Evolutionary conservation across 30 jellyfish, hydroid and myxozoan species (phyloP).

Genomic region (Aurelia sp.): DNA sequence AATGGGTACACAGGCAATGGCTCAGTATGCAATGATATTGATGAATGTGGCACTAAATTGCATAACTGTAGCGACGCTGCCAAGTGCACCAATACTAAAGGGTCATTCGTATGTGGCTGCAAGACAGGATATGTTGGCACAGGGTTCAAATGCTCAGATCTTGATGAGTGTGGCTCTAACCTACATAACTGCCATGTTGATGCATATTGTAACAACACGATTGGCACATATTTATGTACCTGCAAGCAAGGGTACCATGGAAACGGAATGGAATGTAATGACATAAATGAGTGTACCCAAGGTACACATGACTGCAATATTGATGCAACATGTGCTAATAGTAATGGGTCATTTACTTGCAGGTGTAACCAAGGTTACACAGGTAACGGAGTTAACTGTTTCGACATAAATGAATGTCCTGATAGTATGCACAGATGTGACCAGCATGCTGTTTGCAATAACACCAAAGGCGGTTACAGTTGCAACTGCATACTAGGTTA

Average conservation of each 20-base stretch:
- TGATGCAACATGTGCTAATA: slow-evolving; percentile 71
- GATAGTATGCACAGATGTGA: slow-evolving; percentile 5
- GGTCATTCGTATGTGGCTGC: slow-evolving; percentile 68
- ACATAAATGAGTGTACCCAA: slow-evolving; percentile 45
- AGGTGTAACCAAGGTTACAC: slow-evolving; percentile 67
- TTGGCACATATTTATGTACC: slow-evolving; percentile 41
- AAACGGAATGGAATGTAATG: slow-evolving; percentile 40
- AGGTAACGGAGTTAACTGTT: slow-evolving; percentile 76
- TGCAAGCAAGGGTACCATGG: slow-evolving; percentile 49
- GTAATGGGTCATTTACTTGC: slow-evolving; percentile 76
- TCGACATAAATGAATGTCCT: slow-evolving; percentile 49
- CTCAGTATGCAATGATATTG: slow-evolving; percentile 42
- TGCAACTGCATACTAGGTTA: slow-evolving; percentile 57
- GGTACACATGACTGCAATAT: slow-evolving; percentile 64
- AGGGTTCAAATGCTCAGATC: slow-evolving; percentile 51
- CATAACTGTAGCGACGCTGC: slow-evolving; percentile 57
- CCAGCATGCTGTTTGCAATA: slow-evolving; percentile 36
- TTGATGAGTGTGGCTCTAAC: slow-evolving; percentile 8
- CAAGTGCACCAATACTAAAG: slow-evolving; percentile 52
- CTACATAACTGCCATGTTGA: slow-evolving; percentile 35
- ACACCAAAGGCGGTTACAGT: slow-evolving; percentile 34
- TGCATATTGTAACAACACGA: slow-evolving; percentile 10
- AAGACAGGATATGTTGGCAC: slow-evolving; percentile 58
- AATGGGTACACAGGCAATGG: slow-evolving; percentile 89
- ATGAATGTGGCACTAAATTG: slow-evolving; percentile 47